Conservation (phyloP, 2,888 invertebrate genomes). For the Xanthorhoe spadicearia region DNA sequence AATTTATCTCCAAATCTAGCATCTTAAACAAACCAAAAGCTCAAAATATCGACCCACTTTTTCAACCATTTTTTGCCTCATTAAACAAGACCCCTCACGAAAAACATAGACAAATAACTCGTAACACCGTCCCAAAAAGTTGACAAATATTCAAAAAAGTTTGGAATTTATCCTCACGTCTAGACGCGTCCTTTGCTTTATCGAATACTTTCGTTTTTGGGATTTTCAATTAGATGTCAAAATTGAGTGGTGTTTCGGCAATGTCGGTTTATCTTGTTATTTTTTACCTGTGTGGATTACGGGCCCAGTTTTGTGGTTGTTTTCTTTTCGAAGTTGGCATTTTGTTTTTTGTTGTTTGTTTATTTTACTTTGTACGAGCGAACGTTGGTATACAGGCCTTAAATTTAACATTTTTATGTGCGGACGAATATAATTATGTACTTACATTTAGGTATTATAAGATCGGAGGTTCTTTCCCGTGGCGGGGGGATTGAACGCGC, state of each 20-base stretch:
- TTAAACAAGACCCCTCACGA: conserved; percentile 39
- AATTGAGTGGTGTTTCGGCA: conserved; percentile 6
- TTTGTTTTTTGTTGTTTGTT: neutral
- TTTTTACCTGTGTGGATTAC: neutral
- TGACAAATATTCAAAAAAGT: conserved; percentile 62
- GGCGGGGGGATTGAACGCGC: no score
- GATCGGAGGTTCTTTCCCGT: no score
- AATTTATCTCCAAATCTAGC: conserved; percentile 1
- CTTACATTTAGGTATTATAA: no score
- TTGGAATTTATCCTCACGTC: conserved; percentile 55
- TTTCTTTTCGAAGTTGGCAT: neutral
- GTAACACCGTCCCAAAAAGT: conserved; percentile 50
- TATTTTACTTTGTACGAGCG: no score
- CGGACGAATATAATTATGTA: no score
- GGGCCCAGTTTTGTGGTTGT: conserved; percentile 5
- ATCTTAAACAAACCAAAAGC: conserved; percentile 6
- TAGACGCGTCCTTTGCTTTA: conserved; percentile 32
- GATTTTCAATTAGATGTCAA: conserved; percentile 34
- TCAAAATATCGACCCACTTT: conserved; percentile 20
- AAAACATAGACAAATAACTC: conserved; percentile 54
- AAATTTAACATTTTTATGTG: neutral
- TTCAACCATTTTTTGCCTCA: conserved; percentile 35
- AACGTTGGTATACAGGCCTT: neutral
- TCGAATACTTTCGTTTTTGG: conserved; percentile 34
- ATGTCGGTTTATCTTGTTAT: neutral